Base-by-base conservation (phyloP, 1,140 invertebrate genomes). In the Pantala flavescens region DNA sequence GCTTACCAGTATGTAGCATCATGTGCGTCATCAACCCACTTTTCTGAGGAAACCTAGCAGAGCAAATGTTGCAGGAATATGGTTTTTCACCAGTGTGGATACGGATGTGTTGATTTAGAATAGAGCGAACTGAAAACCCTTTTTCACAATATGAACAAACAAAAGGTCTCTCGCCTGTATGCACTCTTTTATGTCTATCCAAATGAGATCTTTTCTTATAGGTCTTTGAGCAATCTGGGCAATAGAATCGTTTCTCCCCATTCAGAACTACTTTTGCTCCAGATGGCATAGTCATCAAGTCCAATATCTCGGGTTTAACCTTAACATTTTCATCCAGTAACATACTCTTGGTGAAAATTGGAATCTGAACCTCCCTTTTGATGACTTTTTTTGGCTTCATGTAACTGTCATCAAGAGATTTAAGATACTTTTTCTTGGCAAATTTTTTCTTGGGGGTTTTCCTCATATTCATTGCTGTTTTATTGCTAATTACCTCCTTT, bases 1-100 rank as follows among this genome's bases (percentile, higher is more conserved):
- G 77, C 55, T 77, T 78, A 71, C 75, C 74, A 42, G 77, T 78
- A 70, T 74, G 76, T 43, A 71, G 79, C 78, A 83, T 84, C 76
- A 85, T 84, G 80, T 87, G 86, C 24, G 85, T 85, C 78, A 85
- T 85, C 9, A 87, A 81, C 76, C 86, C 86, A 24, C 84, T 82
- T 76, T 86, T 86, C 79, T 87, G 86, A 0, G 84, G 82, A 78
- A 87, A 87, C 19, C 83, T 77, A 23, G 81, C 77, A 21, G 79
- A 77, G 80, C 85, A 86, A 76, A 82, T 80, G 14, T 78, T 75
- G 78, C 85, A 86, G 28, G 79, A 78, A 78, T 84, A 84, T 7
- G 83, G 83, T 70, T 81, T 82, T 75, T 84, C 82, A 19, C 84
- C 84, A 21, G 81, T 84, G 78, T 86, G 84, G 24, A 80, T 78